Base-by-base conservation (phyloP, 2,113 vertebrate genomes). In the Cyrtonyx montezumae region DNA sequence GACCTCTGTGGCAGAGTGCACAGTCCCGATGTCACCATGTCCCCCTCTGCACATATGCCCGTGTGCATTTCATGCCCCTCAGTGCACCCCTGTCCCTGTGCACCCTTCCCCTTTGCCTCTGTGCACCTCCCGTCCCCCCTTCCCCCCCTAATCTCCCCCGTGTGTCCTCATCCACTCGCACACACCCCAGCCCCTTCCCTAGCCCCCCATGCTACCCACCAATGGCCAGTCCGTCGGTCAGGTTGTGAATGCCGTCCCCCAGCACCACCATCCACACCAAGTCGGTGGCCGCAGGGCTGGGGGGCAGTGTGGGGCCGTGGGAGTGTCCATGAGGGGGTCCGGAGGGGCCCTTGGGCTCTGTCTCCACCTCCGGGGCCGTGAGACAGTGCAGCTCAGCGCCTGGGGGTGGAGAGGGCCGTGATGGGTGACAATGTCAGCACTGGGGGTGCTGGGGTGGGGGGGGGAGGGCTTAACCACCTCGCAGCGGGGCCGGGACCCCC, bases 171-270 rank as follows among this genome's bases (percentile, higher is more conserved):
- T 11, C 46, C n/a, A 40, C 5, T 26, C 49, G 32, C 3, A 21
- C 8, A 12, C 78, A 5, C 32, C 37, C 5, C 1, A 11, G 7
- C 16, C 56, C 36, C 21, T 13, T 9, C 48, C 48, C 12, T 22
- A 49, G 22, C 48, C 48, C 49, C 74, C 43, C 43, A 5, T 2
- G 48, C 49, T 32, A 30, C 95, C 87, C 68, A 98, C 98, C 98
- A 77, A 98, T 98, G 59, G 98, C 98, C 63, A 98, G 79, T 58
- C 98, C 98, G 1, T 98, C 98, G 0, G 94, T 98, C 93, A 98
- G 96, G 96, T 98, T 98, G 95, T 98, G 98, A 32, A 98, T 90
- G 43, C 97, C 97, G 1, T 98, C 98, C 34, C 98, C 98, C 86
- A 98, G 94, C 59, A 97, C 96, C 66, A 98, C 97, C 98, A 98